These are phyloP conservation scores for Poeciliopsis occidentalis DNA, from an alignment of 2,113 vertebrate genomes.

Conservation along the genomic window DNA sequence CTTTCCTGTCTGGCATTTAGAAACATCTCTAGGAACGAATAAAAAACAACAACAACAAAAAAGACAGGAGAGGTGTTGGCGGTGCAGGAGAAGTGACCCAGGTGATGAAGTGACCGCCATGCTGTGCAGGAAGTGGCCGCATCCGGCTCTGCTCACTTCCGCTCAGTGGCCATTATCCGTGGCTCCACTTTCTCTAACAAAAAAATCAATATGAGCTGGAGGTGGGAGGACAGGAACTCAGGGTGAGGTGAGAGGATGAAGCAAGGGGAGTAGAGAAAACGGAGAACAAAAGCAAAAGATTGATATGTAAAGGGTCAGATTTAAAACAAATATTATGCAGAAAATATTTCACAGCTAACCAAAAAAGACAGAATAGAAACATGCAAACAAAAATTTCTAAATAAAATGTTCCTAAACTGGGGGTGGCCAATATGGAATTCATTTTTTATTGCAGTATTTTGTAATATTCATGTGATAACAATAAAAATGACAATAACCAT, in stretches of 20 bases:
- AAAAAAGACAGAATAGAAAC: no score
- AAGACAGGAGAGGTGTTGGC: neutral
- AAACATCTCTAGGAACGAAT: constrained; percentile 29
- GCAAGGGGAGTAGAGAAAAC: neutral
- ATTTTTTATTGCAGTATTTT: no score
- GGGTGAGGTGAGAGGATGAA: constrained; percentile 48
- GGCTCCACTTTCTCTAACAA: constrained; percentile 45
- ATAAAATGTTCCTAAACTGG: no score
- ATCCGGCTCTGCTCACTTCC: constrained; percentile 66
- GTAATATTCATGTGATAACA: no score
- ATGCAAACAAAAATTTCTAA: no score
- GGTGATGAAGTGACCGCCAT: constrained; percentile 58
- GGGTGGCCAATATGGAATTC: no score
- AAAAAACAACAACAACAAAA: neutral
- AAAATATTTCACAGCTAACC: no score
- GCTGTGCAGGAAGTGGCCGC: constrained; percentile 66
- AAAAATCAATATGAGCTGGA: constrained; percentile 64
- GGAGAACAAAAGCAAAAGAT: neutral
- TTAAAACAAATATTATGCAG: no score
- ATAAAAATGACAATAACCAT: no score
- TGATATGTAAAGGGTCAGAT: neutral
- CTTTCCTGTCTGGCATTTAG: constrained; percentile 64
- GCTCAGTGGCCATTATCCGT: constrained; percentile 59
- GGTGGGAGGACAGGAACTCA: constrained; percentile 57
- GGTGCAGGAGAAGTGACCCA: constrained; percentile 50